These are phyloP conservation scores for Amblyopsis rosae DNA, from an alignment of 2,113 vertebrate species.

Conservation along the genomic window DNA sequence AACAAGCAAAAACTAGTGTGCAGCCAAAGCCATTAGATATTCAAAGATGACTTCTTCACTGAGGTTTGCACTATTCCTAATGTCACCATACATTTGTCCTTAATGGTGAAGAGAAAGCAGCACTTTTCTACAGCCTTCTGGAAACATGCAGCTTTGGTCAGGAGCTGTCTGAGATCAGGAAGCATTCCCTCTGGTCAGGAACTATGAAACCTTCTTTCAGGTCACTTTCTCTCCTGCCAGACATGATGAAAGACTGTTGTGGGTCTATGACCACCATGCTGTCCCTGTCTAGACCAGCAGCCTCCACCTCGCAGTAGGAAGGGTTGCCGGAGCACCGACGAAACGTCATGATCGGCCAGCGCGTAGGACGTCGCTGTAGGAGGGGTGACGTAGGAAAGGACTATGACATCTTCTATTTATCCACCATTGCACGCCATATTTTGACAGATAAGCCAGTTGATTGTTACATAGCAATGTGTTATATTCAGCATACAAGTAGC, in stretches of 20 bases:
- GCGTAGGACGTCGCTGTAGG: slow-evolving; percentile 86
- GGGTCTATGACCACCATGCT: slow-evolving; percentile 67
- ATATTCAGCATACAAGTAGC: not conserved
- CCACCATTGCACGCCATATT: too few species aligned
- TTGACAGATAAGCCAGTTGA: too few species aligned
- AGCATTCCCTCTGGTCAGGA: slow-evolving; percentile 73
- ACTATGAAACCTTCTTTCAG: slow-evolving; percentile 75
- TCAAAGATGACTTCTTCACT: slow-evolving; percentile 23
- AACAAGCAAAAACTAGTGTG: not conserved
- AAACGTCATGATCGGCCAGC: slow-evolving; percentile 95
- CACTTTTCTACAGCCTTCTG: slow-evolving; percentile 35
- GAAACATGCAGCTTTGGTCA: slow-evolving; percentile 56
- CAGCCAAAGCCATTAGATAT: slow-evolving; percentile 1
- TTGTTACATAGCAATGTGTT: too few species aligned
- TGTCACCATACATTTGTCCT: slow-evolving; percentile 3
- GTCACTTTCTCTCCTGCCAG: slow-evolving; percentile 82
- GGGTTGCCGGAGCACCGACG: slow-evolving; percentile 90
- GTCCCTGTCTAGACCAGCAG: slow-evolving; percentile 86
- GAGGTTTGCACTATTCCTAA: slow-evolving; percentile 30
- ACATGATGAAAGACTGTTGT: slow-evolving; percentile 80
- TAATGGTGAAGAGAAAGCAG: slow-evolving; percentile 18
- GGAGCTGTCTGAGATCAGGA: slow-evolving; percentile 62
- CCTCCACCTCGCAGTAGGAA: slow-evolving; percentile 92
- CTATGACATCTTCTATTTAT: not conserved
- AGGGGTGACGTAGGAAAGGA: slow-evolving; percentile 16